These are phyloP conservation scores for Prinia subflava DNA, from an alignment of 2,113 vertebrate species.

Conservation along the genomic window DNA sequence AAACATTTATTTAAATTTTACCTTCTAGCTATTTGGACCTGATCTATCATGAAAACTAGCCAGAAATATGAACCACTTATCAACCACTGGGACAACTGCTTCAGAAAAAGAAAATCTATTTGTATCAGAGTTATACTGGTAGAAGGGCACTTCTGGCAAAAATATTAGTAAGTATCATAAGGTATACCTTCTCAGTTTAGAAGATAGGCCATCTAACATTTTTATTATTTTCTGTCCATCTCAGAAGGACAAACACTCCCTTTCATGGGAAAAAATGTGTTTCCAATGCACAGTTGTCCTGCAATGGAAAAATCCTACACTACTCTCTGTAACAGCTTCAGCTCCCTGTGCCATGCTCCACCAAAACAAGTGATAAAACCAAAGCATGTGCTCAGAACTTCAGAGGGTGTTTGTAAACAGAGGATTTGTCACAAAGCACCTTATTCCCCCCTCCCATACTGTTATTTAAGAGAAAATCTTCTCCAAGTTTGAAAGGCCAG, in stretches of 20 bases:
- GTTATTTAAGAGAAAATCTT: not conserved
- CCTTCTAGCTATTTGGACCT: not conserved
- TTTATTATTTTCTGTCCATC: not conserved
- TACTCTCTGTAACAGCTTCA: not conserved
- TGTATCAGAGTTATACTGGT: not conserved
- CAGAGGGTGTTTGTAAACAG: not conserved
- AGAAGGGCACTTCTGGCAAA: not conserved
- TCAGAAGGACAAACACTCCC: not conserved
- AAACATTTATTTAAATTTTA: not conserved
- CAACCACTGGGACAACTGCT: not conserved
- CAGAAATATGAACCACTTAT: not conserved
- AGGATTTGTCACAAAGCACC: not conserved
- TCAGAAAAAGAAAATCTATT: not conserved
- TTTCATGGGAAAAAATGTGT: not conserved
- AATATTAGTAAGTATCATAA: not conserved
- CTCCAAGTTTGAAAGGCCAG: not conserved
- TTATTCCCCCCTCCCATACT: not conserved
- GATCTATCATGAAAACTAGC: not conserved
- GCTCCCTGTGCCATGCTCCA: accelerated
- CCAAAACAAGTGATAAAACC: not conserved
- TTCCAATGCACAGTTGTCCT: not conserved
- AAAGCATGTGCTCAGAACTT: not conserved
- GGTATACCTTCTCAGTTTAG: not conserved
- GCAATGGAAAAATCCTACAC: not conserved
- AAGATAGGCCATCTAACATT: not conserved